These are phyloP conservation scores for Vidua macroura DNA, from an alignment of 2,113 vertebrate species.

Conservation along the genomic window DNA sequence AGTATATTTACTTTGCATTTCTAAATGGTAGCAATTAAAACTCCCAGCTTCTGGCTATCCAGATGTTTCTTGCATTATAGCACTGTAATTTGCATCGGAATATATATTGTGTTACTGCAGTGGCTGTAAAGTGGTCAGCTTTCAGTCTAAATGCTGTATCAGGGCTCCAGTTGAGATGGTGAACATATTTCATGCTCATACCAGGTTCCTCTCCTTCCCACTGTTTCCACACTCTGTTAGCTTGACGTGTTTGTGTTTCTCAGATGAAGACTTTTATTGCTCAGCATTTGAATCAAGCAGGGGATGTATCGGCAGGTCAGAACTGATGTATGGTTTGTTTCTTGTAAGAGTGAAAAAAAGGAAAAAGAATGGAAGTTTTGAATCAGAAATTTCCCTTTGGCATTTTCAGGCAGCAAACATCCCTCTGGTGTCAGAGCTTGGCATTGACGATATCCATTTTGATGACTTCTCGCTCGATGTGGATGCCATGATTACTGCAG, in stretches of 20 bases:
- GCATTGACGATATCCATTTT: constrained; percentile 93
- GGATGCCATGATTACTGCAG: constrained; percentile 96
- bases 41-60: constrained; percentile 62
- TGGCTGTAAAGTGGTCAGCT: constrained; percentile 56
- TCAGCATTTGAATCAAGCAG: constrained; percentile 40
- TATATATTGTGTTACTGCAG: constrained; percentile 50
- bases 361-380: background rate
- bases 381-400: constrained; percentile 63
- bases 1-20: constrained; percentile 35
- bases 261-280: constrained; percentile 41
- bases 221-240: background rate
- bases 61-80: constrained; percentile 67
- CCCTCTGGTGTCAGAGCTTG: constrained; percentile 92
- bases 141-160: constrained; percentile 10
- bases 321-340: constrained; percentile 25
- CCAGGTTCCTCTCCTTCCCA: background rate
- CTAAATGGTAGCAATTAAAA: constrained; percentile 59
- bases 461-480: constrained; percentile 97
- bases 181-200: constrained; percentile 42
- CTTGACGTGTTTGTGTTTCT: constrained; percentile 23
- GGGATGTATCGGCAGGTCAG: constrained; percentile 38
- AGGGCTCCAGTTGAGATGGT: background rate
- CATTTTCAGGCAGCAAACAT: constrained; percentile 90
- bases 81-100: constrained; percentile 58
- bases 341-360: constrained; percentile 9